Evolutionary conservation across 1,140 invertebrate genomes (phyloP), one percentile per base, ranked within the genome.

Genomic region (Oryzaephilus surinamensis): DNA sequence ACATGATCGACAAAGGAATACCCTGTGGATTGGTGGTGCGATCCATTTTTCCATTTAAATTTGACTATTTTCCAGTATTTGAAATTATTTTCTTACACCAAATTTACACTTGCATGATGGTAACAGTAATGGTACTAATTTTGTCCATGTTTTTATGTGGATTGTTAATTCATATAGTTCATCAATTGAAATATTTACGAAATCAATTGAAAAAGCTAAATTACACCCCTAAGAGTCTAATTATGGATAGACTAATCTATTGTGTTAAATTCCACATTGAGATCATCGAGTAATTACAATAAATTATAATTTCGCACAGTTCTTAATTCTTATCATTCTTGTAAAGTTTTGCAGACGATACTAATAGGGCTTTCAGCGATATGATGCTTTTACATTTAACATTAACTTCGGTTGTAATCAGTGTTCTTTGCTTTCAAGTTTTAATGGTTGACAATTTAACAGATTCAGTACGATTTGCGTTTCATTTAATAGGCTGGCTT

Each of bases 361-460:
- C 46, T 4, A 52, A 46, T 23, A 15, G 48, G 8, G 48, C 52
- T 5, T 57, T 55, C 23, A 50, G 52, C 28, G 43, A 32, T 6
- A 52, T 55, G 43, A 41, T 57, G 32, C 26, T 57, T 12, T 41
- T 57, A 16, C 53, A 57, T 30, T 38, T 57, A 16, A 51, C 55
- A 14, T 35, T 54, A 30, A 55, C 52, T 7, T 55, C 52, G 8
- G 28, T 53, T 6, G 51, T 55, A 3, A 46, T 57, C 16, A 57
- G 55, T 23, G 48, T 52, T 7, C 32, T 57, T 24, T 45, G 52
- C 21, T 57, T 57, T 38, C 45, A 52, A 32, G 46, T 57, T 8
- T 39, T 57, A 12, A 55, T 55, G 45, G 52, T 51, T 3, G 33
- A 52, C 11, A 44, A 45, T 37, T 41, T 44, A 34, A 44, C 26